A percentile compares a stretch with the other conserved stretches of the same genome.
These are phyloP conservation scores for Sinocyclocheilus grahami DNA, from an alignment of 2,113 vertebrate genomes.

Conservation along the genomic window DNA sequence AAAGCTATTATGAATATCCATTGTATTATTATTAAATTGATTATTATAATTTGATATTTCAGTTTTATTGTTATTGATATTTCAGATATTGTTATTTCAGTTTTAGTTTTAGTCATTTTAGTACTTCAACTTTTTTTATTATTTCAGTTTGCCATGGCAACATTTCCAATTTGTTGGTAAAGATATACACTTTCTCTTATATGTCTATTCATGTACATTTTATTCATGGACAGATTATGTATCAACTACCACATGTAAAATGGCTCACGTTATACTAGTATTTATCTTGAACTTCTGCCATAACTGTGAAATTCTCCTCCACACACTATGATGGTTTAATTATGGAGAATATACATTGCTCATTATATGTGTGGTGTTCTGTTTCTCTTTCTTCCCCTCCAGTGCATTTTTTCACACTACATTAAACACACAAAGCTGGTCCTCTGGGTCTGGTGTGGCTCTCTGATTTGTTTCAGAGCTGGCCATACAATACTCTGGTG, in stretches of 20 bases:
- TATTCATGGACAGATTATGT: too few species aligned
- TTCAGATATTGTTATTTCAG: too few species aligned
- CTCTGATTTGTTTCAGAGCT: slow-evolving; percentile 62
- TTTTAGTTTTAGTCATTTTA: not conserved
- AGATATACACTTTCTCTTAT: not conserved
- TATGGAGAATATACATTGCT: slow-evolving; percentile 18
- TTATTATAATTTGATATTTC: too few species aligned
- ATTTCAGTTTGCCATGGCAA: too few species aligned
- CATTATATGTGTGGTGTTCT: slow-evolving; percentile 34
- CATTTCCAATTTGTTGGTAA: not conserved
- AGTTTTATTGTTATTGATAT: too few species aligned
- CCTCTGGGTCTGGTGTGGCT: slow-evolving; percentile 57
- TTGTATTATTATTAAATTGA: too few species aligned
- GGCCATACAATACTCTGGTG: slow-evolving; percentile 59
- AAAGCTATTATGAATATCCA: too few species aligned
- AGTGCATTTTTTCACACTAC: slow-evolving; percentile 54
- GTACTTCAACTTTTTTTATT: too few species aligned
- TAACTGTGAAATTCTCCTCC: not conserved
- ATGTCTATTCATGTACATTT: too few species aligned
- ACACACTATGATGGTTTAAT: slow-evolving; percentile 9
- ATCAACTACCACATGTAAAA: not conserved
- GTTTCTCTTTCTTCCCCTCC: slow-evolving; percentile 16
- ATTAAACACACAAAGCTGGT: slow-evolving; percentile 58
- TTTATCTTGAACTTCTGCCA: not conserved
- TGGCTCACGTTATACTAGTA: not conserved